These are phyloP conservation scores for Nezara viridula DNA, from an alignment of 2,888 invertebrate species.

Conservation along the genomic window DNA sequence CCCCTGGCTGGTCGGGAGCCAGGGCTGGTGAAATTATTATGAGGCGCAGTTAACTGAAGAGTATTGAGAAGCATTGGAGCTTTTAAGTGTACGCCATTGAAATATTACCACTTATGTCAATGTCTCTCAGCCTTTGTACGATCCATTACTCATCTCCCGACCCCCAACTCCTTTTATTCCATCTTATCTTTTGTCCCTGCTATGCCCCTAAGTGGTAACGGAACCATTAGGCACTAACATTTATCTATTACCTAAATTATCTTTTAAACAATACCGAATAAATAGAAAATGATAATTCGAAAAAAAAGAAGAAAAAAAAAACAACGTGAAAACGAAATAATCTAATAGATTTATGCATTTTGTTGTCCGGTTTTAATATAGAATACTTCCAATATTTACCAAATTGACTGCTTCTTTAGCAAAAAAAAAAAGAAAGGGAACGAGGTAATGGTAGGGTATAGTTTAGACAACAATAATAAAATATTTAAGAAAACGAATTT, in stretches of 20 bases:
- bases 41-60: neutral
- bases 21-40: neutral
- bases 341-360: neutral
- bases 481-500: no score
- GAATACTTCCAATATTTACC: no score
- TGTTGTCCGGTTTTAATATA: no score
- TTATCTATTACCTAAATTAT: slow-evolving; percentile 1
- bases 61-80: slow-evolving; percentile 28
- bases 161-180: slow-evolving; percentile 25
- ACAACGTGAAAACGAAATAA: neutral
- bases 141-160: slow-evolving; percentile 25
- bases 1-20: neutral
- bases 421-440: no score
- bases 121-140: slow-evolving; percentile 33
- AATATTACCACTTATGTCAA: slow-evolving; percentile 45
- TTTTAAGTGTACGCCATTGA: slow-evolving; percentile 26
- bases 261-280: neutral
- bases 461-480: no score
- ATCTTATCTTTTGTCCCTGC: slow-evolving; percentile 16
- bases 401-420: no score
- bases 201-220: neutral
- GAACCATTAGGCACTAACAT: slow-evolving; percentile 11
- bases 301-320: neutral
- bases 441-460: no score
- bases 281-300: no score